These are phyloP conservation scores for Zaprionus ghesquierei DNA, from an alignment of 1,140 invertebrate species.

Conservation along the genomic window DNA sequence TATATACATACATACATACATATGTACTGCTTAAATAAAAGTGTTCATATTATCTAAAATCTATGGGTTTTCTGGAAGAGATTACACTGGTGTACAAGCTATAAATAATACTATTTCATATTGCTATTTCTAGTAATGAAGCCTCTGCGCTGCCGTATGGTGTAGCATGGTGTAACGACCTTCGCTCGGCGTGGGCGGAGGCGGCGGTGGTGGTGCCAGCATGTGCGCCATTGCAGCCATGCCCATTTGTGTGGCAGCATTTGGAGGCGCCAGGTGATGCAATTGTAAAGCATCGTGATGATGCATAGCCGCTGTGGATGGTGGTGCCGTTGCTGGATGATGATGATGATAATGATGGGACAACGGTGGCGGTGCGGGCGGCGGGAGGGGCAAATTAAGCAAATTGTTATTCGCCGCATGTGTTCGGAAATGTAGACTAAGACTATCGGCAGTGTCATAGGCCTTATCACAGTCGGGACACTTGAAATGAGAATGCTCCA, in stretches of 20 bases:
- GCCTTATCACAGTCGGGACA: constrained; percentile 82
- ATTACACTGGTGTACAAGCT: not conserved
- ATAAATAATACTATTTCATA: not conserved
- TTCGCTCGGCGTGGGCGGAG: constrained; percentile 64
- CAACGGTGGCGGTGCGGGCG: constrained; percentile 61
- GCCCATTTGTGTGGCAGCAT: constrained; percentile 71
- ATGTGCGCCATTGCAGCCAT: constrained; percentile 78
- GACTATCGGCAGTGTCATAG: constrained; percentile 68
- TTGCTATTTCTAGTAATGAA: constrained; percentile 53
- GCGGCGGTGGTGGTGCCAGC: constrained; percentile 69
- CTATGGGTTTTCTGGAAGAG: not conserved
- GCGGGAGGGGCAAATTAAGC: constrained; percentile 60
- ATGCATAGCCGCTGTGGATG: constrained; percentile 46
- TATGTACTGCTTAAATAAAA: constrained; percentile 57
- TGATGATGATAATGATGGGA: constrained; percentile 64
- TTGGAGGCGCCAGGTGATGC: constrained; percentile 62
- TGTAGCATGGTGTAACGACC: constrained; percentile 69
- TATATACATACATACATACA: constrained; percentile 23
- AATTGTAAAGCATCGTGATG: constrained; percentile 60
- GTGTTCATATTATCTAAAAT: constrained; percentile 60
- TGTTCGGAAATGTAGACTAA: constrained; percentile 74
- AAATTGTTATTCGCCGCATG: constrained; percentile 69
- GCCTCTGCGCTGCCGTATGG: constrained; percentile 60
- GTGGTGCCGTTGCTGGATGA: constrained; percentile 36
- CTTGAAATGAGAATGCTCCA: constrained; percentile 71